Conservation (phyloP, 2,113 vertebrate genomes). For the Microtus ochrogaster region DNA sequence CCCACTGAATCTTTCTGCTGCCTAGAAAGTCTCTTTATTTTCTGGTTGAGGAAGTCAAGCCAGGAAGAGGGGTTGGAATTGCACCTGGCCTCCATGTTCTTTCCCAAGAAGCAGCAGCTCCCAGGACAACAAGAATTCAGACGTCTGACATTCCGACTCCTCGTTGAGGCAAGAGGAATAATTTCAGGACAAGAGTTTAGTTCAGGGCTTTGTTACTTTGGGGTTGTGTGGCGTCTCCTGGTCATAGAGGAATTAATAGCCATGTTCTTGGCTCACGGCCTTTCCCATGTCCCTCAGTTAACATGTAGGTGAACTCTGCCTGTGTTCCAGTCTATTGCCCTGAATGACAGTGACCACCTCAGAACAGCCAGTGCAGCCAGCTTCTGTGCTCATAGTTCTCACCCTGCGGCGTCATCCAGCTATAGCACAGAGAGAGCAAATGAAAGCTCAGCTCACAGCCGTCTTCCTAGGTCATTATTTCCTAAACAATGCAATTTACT, state of each 20-base stretch:
- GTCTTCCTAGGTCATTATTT: neutral
- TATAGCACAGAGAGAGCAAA: too few relatives aligned
- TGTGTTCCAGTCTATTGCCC: neutral
- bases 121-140: neutral
- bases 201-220: neutral
- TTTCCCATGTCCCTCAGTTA: neutral
- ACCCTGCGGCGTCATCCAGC: neutral
- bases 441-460: neutral
- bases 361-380: neutral
- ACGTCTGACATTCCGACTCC: neutral
- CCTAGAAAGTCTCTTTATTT: neutral
- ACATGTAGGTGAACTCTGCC: neutral
- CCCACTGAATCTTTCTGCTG: neutral
- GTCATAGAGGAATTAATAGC: neutral
- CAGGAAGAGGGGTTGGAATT: neutral
- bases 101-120: neutral
- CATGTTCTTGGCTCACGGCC: neutral
- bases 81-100: accelerated
- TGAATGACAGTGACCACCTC: neutral
- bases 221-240: neutral
- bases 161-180: neutral
- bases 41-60: neutral
- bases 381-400: neutral
- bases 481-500: neutral
- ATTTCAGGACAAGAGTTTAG: neutral